Percentiles rank a stretch among this genome's conserved stretches.
These are phyloP conservation scores for Rhinopomastus cyanomelas DNA, from an alignment of 2,113 vertebrate species.

Conservation along the genomic window DNA sequence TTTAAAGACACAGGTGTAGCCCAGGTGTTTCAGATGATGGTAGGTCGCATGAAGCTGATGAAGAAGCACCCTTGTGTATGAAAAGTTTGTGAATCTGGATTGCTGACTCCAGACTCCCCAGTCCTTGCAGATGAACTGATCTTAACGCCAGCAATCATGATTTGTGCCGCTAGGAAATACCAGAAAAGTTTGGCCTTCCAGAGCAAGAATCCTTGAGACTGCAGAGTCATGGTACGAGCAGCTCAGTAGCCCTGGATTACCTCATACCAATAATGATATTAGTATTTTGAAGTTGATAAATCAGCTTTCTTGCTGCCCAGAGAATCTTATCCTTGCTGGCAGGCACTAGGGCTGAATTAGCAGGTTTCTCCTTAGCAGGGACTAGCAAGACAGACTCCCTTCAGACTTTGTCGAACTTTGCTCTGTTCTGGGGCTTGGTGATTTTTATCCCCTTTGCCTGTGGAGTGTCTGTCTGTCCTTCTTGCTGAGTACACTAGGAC, in stretches of 20 bases:
- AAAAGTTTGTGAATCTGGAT: neutral
- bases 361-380: neutral
- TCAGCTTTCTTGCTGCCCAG: neutral
- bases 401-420: neutral
- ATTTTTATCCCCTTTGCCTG: neutral
- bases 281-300: neutral
- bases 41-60: neutral
- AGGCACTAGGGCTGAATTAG: neutral
- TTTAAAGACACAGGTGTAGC: neutral
- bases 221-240: neutral
- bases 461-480: neutral
- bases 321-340: neutral
- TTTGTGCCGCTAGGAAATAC: neutral
- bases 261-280: neutral
- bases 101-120: neutral
- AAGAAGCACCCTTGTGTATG: neutral
- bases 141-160: neutral
- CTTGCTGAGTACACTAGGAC: neutral
- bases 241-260: neutral
- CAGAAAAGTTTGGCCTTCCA: neutral
- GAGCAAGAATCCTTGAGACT: neutral
- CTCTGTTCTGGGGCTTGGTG: neutral
- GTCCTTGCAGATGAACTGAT: neutral
- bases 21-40: neutral
- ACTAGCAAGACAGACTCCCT: neutral